These are phyloP conservation scores for Netelia fuscicornis DNA, from an alignment of 2,888 invertebrate genomes.

Conservation along the genomic window DNA sequence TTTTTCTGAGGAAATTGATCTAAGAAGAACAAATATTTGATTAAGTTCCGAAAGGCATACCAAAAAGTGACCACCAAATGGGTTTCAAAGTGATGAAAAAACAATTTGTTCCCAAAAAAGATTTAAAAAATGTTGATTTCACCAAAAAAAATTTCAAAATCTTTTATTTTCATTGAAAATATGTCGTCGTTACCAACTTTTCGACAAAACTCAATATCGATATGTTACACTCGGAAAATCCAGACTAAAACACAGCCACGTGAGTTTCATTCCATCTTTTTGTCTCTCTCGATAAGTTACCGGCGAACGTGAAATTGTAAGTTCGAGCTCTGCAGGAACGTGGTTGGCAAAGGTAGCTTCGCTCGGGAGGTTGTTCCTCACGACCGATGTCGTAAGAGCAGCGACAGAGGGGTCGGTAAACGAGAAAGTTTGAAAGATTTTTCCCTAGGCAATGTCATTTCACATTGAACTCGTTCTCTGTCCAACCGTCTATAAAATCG, in stretches of 20 bases:
- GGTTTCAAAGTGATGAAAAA: too few relatives aligned
- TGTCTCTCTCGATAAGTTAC: constrained; percentile 60
- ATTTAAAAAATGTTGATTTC: too few relatives aligned
- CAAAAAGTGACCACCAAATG: too few relatives aligned
- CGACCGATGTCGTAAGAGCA: constrained; percentile 20
- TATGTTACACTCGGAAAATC: neutral
- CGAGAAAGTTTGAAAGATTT: constrained; percentile 35
- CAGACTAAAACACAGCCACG: neutral
- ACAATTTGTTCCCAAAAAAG: too few relatives aligned
- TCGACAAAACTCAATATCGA: neutral
- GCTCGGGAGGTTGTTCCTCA: constrained; percentile 7
- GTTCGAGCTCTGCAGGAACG: constrained; percentile 25
- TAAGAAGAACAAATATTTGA: too few relatives aligned
- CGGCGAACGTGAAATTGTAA: constrained; percentile 45
- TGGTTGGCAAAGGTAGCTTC: constrained; percentile 32
- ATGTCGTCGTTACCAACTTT: too few relatives aligned
- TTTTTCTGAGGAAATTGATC: too few relatives aligned
- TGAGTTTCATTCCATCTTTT: neutral
- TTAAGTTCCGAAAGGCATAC: too few relatives aligned
- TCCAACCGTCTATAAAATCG: neutral
- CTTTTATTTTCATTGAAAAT: too few relatives aligned
- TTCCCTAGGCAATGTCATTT: constrained; percentile 10
- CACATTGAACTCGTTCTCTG: neutral
- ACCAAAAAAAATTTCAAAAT: too few relatives aligned
- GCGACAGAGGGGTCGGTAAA: constrained; percentile 55